Percentiles rank a stretch among this genome's conserved stretches.
Conservation (phyloP, 2,797 vertebrate species). For the Rhinatrema bivittatum region DNA sequence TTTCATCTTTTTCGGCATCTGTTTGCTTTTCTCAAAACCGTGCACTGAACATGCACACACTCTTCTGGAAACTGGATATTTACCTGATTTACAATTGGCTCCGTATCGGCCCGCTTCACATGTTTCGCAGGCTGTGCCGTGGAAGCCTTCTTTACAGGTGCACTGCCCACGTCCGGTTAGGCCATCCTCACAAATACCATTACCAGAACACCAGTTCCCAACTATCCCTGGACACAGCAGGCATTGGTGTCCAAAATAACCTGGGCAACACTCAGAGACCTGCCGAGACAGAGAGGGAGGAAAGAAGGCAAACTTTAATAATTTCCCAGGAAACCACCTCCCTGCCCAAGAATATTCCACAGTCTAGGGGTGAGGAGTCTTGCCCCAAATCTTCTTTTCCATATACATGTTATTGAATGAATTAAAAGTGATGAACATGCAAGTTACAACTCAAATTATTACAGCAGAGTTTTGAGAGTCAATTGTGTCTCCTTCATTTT, state of each 20-base stretch:
- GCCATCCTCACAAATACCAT: conserved; percentile 80
- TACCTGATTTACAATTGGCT: conserved; percentile 74
- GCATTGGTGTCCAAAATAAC: conserved; percentile 83
- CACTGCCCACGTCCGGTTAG: conserved; percentile 75
- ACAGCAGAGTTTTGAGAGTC: no score
- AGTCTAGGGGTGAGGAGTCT: no score
- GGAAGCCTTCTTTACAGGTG: conserved; percentile 85
- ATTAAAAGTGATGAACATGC: no score
- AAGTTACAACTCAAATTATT: no score
- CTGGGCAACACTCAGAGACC: conserved; percentile 78
- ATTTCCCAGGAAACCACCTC: no score
- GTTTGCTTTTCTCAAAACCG: no score
- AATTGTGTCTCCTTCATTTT: no score
- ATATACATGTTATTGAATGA: no score
- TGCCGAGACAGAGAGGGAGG: neutral
- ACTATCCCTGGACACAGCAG: conserved; percentile 77
- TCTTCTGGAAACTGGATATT: no score
- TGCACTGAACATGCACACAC: no score
- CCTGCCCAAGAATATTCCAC: neutral
- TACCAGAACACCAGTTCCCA: conserved; percentile 75
- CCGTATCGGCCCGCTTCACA: conserved; percentile 87
- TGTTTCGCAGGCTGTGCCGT: conserved; percentile 85
- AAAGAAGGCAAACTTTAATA: neutral
- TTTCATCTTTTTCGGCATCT: no score
- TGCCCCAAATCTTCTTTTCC: no score